Evolutionary conservation across 2,113 vertebrate genomes (phyloP), one percentile per base, ranked within the genome.

Genomic region (Nesogale talazaci): DNA sequence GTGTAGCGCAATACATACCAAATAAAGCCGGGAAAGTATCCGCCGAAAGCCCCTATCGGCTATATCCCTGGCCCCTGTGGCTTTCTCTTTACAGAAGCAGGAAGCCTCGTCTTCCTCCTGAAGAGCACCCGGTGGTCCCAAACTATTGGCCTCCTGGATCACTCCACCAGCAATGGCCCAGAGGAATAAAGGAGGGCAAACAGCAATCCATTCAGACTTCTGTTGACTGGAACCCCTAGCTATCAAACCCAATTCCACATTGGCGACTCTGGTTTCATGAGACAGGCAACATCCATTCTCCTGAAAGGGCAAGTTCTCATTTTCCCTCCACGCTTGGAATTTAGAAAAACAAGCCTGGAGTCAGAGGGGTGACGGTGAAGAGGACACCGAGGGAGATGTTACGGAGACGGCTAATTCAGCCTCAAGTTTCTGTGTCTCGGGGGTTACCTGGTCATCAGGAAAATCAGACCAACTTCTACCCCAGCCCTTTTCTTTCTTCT

Each of bases 371-470:
- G n/a, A 27, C 19, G n/a, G 9, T 25, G 0, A 2, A 79, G 81
- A 86, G 88, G 63, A 0, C 12, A 75, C 70, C 78, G 22, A 83
- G 46, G 83, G 67, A 95, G 89, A 91, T 52, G 88, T 57, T 91
- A 94, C 89, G 83, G 89, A 40, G 25, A 36, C 31, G 57, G 70
- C 14, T 77, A 92, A 92, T 96, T 95, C 69, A 95, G 65, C 79
- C 77, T 90, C 77, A 83, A 90, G 17, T 93, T 88, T 95, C 86
- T 88, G 36, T 86, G 34, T 19, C 16, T 15, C 86, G 86, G 94
- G 92, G 22, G 36, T 96, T 94, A 94, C 90, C 91, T 92, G 82
- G 86, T 90, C 61, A 61, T 85, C 78, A 86, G 89, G 83, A 96
- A 72, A 91, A 83, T 83, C 84, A 84, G 14, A 92, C 78, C 89